Conservation (phyloP, 2,113 vertebrate species). For the Poeciliopsis prolifica region DNA sequence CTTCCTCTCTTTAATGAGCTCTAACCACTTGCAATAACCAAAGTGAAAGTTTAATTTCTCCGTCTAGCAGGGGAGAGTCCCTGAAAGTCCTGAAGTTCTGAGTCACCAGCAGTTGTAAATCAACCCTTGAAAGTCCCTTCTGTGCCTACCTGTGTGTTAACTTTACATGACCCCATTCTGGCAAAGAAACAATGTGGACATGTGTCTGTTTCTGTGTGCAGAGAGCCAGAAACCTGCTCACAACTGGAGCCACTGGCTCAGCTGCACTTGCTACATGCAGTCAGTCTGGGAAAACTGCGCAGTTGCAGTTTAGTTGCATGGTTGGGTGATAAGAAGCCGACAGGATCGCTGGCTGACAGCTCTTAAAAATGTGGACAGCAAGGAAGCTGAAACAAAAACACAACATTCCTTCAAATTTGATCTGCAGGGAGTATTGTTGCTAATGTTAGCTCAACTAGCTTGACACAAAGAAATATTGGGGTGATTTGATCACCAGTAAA, state of each 20-base stretch:
- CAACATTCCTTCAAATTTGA: neutral
- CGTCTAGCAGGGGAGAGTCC: neutral
- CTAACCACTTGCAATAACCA: conserved; percentile 19
- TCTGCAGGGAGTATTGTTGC: neutral
- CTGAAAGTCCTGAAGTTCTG: neutral
- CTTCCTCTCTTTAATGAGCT: conserved; percentile 24
- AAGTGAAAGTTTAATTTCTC: conserved; percentile 28
- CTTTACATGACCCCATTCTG: conserved; percentile 26
- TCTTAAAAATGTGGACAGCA: neutral
- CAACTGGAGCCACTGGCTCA: conserved; percentile 1
- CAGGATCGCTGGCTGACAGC: neutral
- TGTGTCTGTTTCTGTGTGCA: conserved; percentile 5
- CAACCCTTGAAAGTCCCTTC: conserved; percentile 14
- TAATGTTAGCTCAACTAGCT: neutral
- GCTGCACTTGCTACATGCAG: neutral
- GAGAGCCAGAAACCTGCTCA: conserved; percentile 21
- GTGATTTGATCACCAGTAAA: neutral
- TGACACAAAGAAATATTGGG: neutral
- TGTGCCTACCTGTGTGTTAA: conserved; percentile 11
- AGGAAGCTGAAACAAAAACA: neutral
- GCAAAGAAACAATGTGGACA: conserved; percentile 31
- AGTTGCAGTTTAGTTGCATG: neutral
- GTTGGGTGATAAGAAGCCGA: neutral
- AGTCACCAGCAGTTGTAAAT: conserved; percentile 23
- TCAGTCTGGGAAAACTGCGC: neutral